Base-by-base conservation (phyloP, 1,140 invertebrate species). In the Zaprionus vittiger region DNA sequence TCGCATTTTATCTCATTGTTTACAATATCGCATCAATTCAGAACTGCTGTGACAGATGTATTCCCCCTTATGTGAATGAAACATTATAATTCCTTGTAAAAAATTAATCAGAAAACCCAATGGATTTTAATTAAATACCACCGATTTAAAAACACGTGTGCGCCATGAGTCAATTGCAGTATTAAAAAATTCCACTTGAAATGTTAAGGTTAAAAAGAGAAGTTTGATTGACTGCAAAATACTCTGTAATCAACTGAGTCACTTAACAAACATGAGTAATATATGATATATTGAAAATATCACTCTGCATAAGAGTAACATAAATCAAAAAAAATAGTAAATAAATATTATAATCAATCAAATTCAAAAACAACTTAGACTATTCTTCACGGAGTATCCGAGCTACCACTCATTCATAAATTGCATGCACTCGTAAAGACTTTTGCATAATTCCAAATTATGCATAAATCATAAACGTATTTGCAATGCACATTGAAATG, bases 51-150 rank as follows among this genome's bases (percentile, higher is more conserved):
- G 31, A 31, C 31, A 31, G 9, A 41, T 15, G 38, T 41, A 22
- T 49, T 17, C 47, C 47, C 9, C 47, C 11, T 5, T 20, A 20
- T 22, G 22, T 5, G 22, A 22, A 34, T 64, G 26, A 64, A 17
- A 20, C 28, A 52, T 64, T 24, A 17, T 7, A n/a, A 67, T 59
- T 67, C 28, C 37, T 15, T 52, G 22, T 52, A 14, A 47, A 59
- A 20, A 24, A 56, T 9, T 6, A 24, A 17, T 59, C 7, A 22
- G 38, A 47, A 67, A 44, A 56, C n/a, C 55, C 65, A 44, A 1
- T 6, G 17, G 14, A 1, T 17, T 31, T 44, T 31, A 54, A 65
- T 24, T 37, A 37, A 64, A 54, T 54, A 4, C 15, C 22, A 56
- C 6, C 22, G 14, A n/a, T 24, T 56, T 24, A 12, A 20, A 15